Evolutionary conservation across 1,140 invertebrate genomes (phyloP), one percentile per base, ranked within the genome.

Genomic region (Tachypleus tridentatus): DNA sequence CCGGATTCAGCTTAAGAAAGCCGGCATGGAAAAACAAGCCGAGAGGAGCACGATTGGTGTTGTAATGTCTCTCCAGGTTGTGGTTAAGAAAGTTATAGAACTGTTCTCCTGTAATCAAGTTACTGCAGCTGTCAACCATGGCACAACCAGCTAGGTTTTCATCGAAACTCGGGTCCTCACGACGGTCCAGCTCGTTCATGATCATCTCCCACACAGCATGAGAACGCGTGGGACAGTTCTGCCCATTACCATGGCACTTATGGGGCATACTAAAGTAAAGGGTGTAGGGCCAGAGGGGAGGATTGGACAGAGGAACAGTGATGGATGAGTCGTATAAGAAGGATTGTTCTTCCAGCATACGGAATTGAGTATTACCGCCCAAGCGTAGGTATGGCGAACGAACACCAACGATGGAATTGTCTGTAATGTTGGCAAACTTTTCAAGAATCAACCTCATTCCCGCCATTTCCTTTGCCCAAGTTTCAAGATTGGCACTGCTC

Each of bases 121-220:
- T 95, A 64, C 90, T 93, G 80, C 93, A 97, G 48, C 90, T 93
- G 77, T 97, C 93, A 3, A 96, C 91, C 93, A 96, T 96, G 69
- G 91, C 91, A 73, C 93, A 97, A 57, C 93, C 93, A 4, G 91
- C 89, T 4, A 96, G 78, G 71, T 91, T 89, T 76, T 96, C 92
- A 73, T 95, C 91, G 73, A 91, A 91, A 67, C 81, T 85, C 0
- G 91, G 91, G 75, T 95, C 91, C 76, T 95, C 93, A 66, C 93
- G 84, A 67, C 91, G 83, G 79, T 96, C 92, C 71, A 95, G 77
- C 76, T 96, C 92, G 75, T 96, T 96, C 87, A 96, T 91, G n/a
- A 95, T 91, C 89, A 96, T 94, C 79, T 96, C 93, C 93, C 93
- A 96, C 8, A 95, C 91, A 49, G 92, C 91, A 75, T 95, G 92